Percentiles rank a stretch among this genome's conserved stretches.
Evolutionary conservation across 2,797 vertebrate species (phyloP).

Genomic region (Ctenopoma multispine): DNA sequence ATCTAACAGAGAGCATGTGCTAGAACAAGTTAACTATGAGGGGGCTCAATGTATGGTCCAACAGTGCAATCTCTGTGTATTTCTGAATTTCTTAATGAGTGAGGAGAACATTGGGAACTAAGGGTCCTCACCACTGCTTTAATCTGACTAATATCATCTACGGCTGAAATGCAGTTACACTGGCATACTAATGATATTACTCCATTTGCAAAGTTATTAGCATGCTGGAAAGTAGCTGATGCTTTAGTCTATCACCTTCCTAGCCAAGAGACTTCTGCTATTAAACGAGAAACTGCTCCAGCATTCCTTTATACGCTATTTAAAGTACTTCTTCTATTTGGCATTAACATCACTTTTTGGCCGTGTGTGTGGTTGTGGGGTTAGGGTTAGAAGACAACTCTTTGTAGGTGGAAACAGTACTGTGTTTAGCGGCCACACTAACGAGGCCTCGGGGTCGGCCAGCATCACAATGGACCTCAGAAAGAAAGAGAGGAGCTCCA

Average conservation of each 20-base stretch:
- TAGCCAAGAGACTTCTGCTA: too few species aligned
- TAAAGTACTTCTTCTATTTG: too few species aligned
- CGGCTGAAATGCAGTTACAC: neutral
- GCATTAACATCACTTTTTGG: neutral
- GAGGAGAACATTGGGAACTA: too few species aligned
- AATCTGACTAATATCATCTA: neutral
- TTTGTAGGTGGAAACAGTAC: too few species aligned
- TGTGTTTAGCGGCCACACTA: neutral
- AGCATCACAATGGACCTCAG: conserved; percentile 14
- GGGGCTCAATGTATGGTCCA: too few species aligned
- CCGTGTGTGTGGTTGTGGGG: conserved; percentile 1
- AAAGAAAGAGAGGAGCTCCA: neutral
- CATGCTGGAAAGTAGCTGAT: neutral
- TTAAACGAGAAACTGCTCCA: too few species aligned
- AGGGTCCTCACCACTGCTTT: neutral
- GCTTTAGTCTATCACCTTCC: neutral
- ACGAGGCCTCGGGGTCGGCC: neutral
- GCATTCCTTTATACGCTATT: too few species aligned
- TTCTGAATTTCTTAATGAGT: too few species aligned
- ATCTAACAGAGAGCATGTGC: neutral
- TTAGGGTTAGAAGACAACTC: too few species aligned
- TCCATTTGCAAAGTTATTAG: neutral
- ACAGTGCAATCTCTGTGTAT: too few species aligned
- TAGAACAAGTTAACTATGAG: neutral
- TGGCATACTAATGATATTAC: neutral